Conservation (phyloP, 2,888 invertebrate genomes). For the Drosophila acutilabella region DNA sequence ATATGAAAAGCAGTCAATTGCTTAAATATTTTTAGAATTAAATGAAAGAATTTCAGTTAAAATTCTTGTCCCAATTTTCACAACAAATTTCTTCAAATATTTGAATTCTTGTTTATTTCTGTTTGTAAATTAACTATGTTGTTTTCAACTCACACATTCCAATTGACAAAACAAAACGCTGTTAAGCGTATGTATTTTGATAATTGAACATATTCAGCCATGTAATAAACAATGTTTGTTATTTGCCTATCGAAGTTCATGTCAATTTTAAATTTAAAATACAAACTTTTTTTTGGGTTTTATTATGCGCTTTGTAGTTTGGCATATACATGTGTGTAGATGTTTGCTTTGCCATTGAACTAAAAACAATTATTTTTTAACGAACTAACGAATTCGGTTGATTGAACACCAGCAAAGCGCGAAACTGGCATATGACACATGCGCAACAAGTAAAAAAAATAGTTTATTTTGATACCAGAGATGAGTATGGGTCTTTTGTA, state of each 20-base stretch:
- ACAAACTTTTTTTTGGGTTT: neutral
- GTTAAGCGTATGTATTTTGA: neutral
- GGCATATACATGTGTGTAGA: conserved; percentile 1
- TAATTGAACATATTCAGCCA: neutral
- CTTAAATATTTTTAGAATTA: neutral
- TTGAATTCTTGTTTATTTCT: neutral
- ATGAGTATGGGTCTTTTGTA: too few species aligned
- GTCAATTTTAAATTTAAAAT: neutral
- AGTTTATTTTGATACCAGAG: conserved; percentile 15
- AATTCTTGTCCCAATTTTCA: neutral
- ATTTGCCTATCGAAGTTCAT: neutral
- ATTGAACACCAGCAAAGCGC: conserved; percentile 66
- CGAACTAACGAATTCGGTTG: conserved; percentile 67
- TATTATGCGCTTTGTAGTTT: neutral
- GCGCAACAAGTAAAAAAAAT: conserved; percentile 51
- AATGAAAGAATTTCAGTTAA: neutral
- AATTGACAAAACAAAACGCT: neutral
- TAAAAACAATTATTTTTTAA: conserved; percentile 71
- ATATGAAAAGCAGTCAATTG: neutral
- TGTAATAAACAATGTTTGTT: conserved; percentile 1
- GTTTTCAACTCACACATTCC: neutral
- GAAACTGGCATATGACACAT: conserved; percentile 34
- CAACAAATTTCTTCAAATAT: too few species aligned
- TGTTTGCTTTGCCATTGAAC: conserved; percentile 15
- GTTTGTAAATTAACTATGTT: neutral